Base-by-base conservation (phyloP, 2,113 vertebrate genomes). In the Tragulus kanchil region DNA sequence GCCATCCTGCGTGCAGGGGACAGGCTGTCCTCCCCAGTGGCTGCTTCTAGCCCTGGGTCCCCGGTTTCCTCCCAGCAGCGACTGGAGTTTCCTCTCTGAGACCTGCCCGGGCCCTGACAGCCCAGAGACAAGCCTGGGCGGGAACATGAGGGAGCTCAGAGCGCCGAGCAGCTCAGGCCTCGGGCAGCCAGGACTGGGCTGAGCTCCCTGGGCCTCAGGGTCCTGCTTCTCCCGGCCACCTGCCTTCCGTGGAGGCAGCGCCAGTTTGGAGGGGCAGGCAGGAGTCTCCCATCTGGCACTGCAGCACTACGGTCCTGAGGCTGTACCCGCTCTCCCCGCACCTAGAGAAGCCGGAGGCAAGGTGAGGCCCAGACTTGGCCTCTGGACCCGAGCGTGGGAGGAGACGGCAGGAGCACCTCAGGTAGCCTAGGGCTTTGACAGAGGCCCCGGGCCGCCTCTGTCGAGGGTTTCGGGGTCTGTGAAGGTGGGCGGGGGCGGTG, bases 251-350 rank as follows among this genome's bases (percentile, higher is more conserved):
- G 25, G 21, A 67, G 15, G 67, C 12, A 6, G 56, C 31, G 54
- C 58, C 42, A 17, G 28, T 5, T 28, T 9, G 45, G 45, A 59
- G 56, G 31, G 17, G 31, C 28, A 1, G 36, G 31, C 45, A 52
- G 54, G 25, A 14, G 8, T 1, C 45, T 50, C 50, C 8, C 0
- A 0, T n/a, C 0, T 2, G 17, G 48, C 28, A 58, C 26, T 45
- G 17, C 23, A 3, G 45, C 28, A 21, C 62, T 8, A 2, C 10
- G 52, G 67, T 87, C 58, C 59, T 58, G 11, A 9, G 26, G 62
- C 67, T 54, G 59, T 31, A 31, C 36, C 28, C 17, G 16, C 8
- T 3, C 9, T 9, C 6, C 54, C 50, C 17, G 26, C 12, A 3
- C 71, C 36, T 11, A 15, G 48, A 9, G 71, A 85, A 88, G 50